Evolutionary conservation across 2,113 vertebrate species (phyloP).

Genomic region (Dasyornis broadbenti): DNA sequence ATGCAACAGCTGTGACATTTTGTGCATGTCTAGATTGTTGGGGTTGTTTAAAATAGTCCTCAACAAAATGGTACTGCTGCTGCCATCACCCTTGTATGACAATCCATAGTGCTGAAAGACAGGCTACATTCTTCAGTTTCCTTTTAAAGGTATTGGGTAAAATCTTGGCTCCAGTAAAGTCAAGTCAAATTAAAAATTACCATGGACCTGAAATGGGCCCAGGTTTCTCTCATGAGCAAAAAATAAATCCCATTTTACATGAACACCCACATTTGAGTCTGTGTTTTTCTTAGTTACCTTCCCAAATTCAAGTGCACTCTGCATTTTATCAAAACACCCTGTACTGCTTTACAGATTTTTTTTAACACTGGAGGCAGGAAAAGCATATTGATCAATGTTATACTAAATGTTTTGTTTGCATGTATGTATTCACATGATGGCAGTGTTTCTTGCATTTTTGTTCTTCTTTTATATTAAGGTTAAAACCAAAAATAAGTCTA

Average conservation of each 20-base stretch:
- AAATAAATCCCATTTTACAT: not conserved
- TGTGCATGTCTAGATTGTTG: not conserved
- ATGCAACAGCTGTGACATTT: constrained; percentile 59
- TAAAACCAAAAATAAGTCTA: not conserved
- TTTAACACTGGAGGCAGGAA: not conserved
- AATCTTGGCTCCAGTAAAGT: not conserved
- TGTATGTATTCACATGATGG: not conserved
- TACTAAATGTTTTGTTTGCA: not conserved
- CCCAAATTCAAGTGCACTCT: not conserved
- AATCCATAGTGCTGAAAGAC: not conserved
- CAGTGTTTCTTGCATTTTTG: not conserved
- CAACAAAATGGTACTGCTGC: not conserved
- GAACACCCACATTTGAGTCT: not conserved
- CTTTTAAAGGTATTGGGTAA: not conserved
- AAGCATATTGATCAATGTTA: not conserved
- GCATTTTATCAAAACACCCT: not conserved
- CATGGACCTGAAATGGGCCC: not conserved
- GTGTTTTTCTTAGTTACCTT: not conserved
- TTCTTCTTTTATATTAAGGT: not conserved
- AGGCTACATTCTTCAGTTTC: not conserved
- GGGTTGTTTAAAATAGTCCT: not conserved
- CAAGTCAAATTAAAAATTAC: not conserved
- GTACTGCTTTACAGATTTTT: not conserved
- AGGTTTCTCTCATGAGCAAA: not conserved
- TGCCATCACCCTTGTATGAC: not conserved